Base-by-base conservation (phyloP, 2,797 vertebrate genomes). In the Oryzias dopingdopingensis region DNA sequence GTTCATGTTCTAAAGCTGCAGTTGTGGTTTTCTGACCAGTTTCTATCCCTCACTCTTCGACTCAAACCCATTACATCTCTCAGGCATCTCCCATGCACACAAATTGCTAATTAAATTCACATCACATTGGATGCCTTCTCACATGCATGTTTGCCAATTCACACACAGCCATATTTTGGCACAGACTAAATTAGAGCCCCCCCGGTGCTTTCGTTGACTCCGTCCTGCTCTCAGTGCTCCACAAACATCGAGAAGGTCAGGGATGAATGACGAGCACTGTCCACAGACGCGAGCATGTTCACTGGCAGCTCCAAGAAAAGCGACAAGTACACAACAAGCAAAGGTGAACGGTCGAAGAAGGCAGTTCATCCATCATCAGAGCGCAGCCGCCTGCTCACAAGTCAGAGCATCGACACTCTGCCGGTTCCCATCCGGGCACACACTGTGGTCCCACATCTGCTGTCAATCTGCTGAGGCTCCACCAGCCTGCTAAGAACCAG, bases 21-120 rank as follows among this genome's bases (percentile, higher is more conserved):
- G 7, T 10, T 10, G 7, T 32, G 29, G 29, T 37, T 37, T 32
- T 8, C 29, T 10, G 29, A 10, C 40, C 18, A 12, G 2, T 46
- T 63, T 57, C 61, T 46, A 53, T 59, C 60, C 73, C 49, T 52
- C 44, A 65, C 17, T 4, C n/a, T 53, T 59, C 42, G 17, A 47
- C 45, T 22, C 12, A 14, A 16, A n/a, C 16, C 15, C 42, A 17
- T 17, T 12, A 47, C 42, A 5, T 22, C 15, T 8, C 43, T 15
- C 65, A 60, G 66, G 42, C 65, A 57, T 22, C 15, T 8, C 43
- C 15, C 65, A 60, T 66, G 42, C 65, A 57, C 51, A 60, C 61
- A 68, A 58, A 77, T 52, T 57, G 79, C 76, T 74, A 81, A 80
- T 79, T 77, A 73, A 70, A 79, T 55, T 58, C 69, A 68, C 66